Evolutionary conservation across 2,888 invertebrate species (phyloP).

Genomic region (Tridacna crocea): DNA sequence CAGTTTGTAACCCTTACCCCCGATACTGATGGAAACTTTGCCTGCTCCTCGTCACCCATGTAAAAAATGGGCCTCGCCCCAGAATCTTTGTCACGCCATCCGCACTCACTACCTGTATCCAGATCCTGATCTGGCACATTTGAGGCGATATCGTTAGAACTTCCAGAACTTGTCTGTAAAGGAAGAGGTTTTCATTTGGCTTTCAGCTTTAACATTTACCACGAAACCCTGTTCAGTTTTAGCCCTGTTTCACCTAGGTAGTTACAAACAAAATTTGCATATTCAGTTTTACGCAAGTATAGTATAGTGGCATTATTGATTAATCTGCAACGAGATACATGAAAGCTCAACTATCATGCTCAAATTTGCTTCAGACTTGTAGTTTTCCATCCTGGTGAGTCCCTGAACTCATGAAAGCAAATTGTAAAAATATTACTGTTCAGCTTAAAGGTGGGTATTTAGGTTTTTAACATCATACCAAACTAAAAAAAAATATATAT

Average conservation of each 20-base stretch:
- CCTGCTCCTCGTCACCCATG: conserved; percentile 48
- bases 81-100: conserved; percentile 30
- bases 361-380: too few species aligned
- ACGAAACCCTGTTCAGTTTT: neutral
- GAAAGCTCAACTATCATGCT: too few species aligned
- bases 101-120: conserved; percentile 46
- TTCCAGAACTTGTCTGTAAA: conserved; percentile 48
- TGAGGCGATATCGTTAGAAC: conserved; percentile 34
- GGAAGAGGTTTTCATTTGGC: neutral
- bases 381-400: too few species aligned
- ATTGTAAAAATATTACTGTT: too few species aligned
- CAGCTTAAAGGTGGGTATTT: too few species aligned
- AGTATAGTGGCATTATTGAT: too few species aligned
- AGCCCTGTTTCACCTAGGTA: neutral
- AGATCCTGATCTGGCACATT: conserved; percentile 16
- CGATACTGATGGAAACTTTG: conserved; percentile 15
- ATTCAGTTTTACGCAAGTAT: too few species aligned
- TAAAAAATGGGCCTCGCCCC: conserved; percentile 39
- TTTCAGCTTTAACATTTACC: neutral
- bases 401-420: too few species aligned
- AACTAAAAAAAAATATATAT: too few species aligned
- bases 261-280: too few species aligned
- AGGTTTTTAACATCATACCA: too few species aligned
- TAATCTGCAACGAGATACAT: too few species aligned
- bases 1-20: neutral